These are phyloP conservation scores for Megalurothrips usitatus DNA, from an alignment of 2,888 invertebrate genomes.

Conservation along the genomic window DNA sequence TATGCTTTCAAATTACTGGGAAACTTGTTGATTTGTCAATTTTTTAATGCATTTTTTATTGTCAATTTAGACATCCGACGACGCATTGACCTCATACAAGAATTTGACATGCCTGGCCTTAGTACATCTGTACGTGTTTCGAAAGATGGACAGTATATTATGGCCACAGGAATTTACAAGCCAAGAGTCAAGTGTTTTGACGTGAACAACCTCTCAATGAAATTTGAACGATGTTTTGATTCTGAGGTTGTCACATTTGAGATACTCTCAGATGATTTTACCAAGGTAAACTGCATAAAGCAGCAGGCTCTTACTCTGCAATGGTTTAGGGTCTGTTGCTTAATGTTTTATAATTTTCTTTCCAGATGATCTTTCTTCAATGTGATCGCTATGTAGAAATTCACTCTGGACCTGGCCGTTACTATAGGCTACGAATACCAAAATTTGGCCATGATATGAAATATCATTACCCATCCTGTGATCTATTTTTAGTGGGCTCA, in stretches of 20 bases:
- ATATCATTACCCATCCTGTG: conserved; percentile 84
- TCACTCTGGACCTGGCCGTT: conserved; percentile 89
- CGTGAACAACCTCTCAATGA: conserved; percentile 89
- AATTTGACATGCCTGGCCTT: conserved; percentile 97
- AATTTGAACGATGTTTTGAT: conserved; percentile 97
- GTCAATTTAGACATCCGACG: conserved; percentile 65
- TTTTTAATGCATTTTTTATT: conserved; percentile 28
- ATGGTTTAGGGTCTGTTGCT: conserved; percentile 27
- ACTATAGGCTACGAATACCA: conserved; percentile 86
- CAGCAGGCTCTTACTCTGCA: conserved; percentile 29
- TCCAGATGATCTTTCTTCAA: conserved; percentile 82
- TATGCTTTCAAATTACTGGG: conserved; percentile 32
- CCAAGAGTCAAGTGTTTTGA: conserved; percentile 95
- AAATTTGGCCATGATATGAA: conserved; percentile 92
- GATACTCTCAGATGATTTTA: conserved; percentile 90
- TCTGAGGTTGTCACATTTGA: conserved; percentile 93
- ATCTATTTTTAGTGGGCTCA: conserved; percentile 87
- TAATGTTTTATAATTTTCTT: conserved; percentile 39
- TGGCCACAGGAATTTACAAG: conserved; percentile 93
- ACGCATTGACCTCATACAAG: conserved; percentile 94
- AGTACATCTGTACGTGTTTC: conserved; percentile 80
- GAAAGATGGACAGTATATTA: conserved; percentile 85
- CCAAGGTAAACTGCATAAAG: conserved; percentile 62
- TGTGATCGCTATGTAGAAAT: conserved; percentile 91
- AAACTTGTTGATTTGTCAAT: conserved; percentile 14